Conservation (phyloP, 2,888 invertebrate genomes). For the Clitarchus hookeri region DNA sequence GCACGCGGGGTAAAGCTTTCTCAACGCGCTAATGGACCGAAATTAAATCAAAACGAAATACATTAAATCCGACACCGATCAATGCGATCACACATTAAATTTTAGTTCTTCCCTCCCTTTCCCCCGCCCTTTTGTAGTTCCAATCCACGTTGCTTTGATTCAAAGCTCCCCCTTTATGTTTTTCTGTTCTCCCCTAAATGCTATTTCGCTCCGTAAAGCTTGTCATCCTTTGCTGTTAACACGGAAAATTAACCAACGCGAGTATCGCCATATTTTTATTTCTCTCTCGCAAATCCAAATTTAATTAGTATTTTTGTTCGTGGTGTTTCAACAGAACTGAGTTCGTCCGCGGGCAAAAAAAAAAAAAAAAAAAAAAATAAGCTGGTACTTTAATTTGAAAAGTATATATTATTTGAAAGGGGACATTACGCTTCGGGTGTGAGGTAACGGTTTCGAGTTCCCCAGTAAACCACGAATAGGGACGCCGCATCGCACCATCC, state of each 20-base stretch:
- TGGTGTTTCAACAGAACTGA: too few relatives aligned
- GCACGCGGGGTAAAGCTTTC: not conserved
- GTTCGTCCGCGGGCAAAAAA: too few relatives aligned
- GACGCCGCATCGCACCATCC: too few relatives aligned
- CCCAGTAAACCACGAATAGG: too few relatives aligned
- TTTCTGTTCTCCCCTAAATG: not conserved
- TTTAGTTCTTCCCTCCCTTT: not conserved
- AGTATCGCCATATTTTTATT: not conserved
- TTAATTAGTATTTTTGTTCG: too few relatives aligned
- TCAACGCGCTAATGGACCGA: not conserved
- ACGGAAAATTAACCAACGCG: not conserved
- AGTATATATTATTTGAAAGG: too few relatives aligned
- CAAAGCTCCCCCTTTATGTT: not conserved
- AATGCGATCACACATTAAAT: not conserved
- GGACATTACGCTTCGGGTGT: too few relatives aligned
- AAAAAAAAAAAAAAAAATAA: too few relatives aligned
- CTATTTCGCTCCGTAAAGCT: not conserved
- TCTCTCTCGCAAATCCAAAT: too few relatives aligned
- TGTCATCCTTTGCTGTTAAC: not conserved
- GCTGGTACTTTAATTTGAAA: too few relatives aligned
- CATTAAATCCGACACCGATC: conserved; percentile 14
- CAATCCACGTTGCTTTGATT: not conserved
- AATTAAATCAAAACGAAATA: not conserved
- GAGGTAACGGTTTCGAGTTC: too few relatives aligned
- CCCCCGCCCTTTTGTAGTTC: not conserved